Percentiles rank a stretch among this genome's conserved stretches.
phyloP scores from a whole-genome alignment of 2,797 vertebrate species.

The Parambassis ranga region DNA sequence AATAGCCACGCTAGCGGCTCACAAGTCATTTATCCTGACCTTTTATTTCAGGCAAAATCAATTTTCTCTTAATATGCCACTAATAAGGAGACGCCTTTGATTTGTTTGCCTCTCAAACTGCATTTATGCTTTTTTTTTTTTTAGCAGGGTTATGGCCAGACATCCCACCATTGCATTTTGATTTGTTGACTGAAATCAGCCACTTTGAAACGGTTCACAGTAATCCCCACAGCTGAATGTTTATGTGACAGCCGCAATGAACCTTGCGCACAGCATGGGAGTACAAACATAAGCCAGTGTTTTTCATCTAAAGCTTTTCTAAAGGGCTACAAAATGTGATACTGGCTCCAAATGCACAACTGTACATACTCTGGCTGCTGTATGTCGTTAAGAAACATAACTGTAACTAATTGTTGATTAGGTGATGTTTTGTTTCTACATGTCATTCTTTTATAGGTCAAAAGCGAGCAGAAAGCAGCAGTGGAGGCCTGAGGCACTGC shows the following conservation, averaged over 20 bases:
- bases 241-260: constrained; percentile 25
- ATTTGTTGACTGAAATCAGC: constrained; percentile 51
- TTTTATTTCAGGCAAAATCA: constrained; percentile 82
- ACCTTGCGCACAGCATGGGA: not conserved
- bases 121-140: constrained; percentile 55
- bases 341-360: too few relatives aligned
- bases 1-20: constrained; percentile 64
- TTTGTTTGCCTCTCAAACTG: constrained; percentile 66
- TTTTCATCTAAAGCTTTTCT: too few relatives aligned
- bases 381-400: too few relatives aligned
- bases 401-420: not conserved
- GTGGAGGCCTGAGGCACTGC: not conserved
- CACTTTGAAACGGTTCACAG: constrained; percentile 48
- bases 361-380: too few relatives aligned
- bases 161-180: constrained; percentile 27
- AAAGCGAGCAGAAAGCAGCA: not conserved
- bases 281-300: constrained; percentile 9
- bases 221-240: constrained; percentile 29
- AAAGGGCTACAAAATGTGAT: not conserved
- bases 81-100: constrained; percentile 74
- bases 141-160: constrained; percentile 26
- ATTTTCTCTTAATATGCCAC: constrained; percentile 77
- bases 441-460: not conserved
- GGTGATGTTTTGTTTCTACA: not conserved
- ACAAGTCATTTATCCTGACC: constrained; percentile 81